phyloP scores from a whole-genome alignment of 1,140 invertebrate genomes.

The Cherax quadricarinatus region DNA sequence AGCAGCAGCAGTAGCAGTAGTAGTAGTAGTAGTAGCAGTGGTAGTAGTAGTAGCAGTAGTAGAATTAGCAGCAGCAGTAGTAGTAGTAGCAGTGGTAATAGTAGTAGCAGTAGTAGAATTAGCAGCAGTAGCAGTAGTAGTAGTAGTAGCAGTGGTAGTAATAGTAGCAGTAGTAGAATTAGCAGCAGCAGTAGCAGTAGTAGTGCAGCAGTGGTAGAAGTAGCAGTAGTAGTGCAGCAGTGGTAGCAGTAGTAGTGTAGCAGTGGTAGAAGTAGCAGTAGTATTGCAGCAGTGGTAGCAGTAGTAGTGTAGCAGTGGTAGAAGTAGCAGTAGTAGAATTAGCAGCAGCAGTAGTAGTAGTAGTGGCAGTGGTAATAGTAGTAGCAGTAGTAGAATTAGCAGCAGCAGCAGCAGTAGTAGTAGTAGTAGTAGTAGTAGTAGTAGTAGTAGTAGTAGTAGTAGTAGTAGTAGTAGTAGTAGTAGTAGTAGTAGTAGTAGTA shows the following conservation, averaged over 20 bases:
- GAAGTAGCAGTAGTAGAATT: background rate
- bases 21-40: background rate
- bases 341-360: background rate
- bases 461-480: background rate
- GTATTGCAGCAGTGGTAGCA: background rate
- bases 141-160: background rate
- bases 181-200: background rate
- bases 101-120: background rate
- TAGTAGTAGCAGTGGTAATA: background rate
- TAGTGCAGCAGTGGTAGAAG: background rate
- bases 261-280: background rate
- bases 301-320: background rate
- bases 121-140: constrained; percentile 1
- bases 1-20: too few species aligned
- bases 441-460: background rate
- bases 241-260: background rate
- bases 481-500: background rate
- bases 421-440: background rate
- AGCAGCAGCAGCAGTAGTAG: background rate
- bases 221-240: constrained; percentile 14
- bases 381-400: background rate
- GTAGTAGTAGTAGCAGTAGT: background rate
- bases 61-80: background rate
- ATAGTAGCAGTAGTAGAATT: background rate
- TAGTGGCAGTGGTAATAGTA: background rate